Base-by-base conservation (phyloP, 2,888 invertebrate species). In the Acrobasis repandana region DNA sequence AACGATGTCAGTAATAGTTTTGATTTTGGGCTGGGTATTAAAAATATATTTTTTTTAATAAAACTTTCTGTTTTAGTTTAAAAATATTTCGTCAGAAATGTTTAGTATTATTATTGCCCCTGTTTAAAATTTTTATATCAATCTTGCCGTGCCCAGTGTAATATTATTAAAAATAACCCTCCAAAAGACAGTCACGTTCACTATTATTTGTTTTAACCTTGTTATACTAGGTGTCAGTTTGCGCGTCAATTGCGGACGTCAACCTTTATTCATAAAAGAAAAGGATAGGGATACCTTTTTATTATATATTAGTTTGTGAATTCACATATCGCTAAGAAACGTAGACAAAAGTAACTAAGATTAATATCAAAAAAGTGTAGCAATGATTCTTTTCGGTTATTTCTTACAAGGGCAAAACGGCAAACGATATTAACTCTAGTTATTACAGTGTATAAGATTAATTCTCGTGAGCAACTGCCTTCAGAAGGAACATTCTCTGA, bases 401-500 rank as follows among this genome's bases (percentile, higher is more conserved):
- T 5, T 28, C 28, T 28, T 28, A 28, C 6, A 28, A 28, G 28
- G 28, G 6, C 8, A 28, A 28, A 28, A 6, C 38, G 38, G 4
- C 2, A 43, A 6, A 6, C 43, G 0, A 43, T 5, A 43, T 43
- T 5, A 43, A n/a, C n/a, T 43, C 1, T 6, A 6, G 36, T 43
- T 52, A 52, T 16, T 9, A 0, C 18, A 9, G 0, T 15, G 4
- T 2, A 5, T 36, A 36, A 52, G 16, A 36, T 52, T 16, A 10
- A 36, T 52, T 52, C 10, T 52, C 9, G 16, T 28, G 14, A 33
- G 43, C 14, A 14, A 50, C 28, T 28, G 28, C 50, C 20, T 52
- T 52, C 43, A 2, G n/a, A 43, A 43, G n/a, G 43, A n/a, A 28
- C 28, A 50, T 50, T 57, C 28, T 36, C 36, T 58, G 57, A 48